These are phyloP conservation scores for Drosophila punjabiensis DNA, from an alignment of 1,140 invertebrate genomes.

Conservation along the genomic window DNA sequence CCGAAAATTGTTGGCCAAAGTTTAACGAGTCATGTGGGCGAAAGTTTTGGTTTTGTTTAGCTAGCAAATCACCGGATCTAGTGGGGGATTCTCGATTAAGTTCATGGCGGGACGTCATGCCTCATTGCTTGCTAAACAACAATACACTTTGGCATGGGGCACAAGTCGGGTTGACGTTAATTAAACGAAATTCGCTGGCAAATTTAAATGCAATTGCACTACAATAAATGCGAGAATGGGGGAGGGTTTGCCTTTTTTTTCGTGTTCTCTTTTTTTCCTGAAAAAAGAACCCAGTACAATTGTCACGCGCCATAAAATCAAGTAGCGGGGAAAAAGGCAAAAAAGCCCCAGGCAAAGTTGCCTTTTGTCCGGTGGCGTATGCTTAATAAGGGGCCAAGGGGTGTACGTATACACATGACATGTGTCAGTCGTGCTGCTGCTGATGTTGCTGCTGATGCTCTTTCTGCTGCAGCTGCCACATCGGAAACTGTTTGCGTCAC, in stretches of 20 bases:
- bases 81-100: conserved; percentile 7
- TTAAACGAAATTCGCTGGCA: conserved; percentile 78
- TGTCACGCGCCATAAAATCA: conserved; percentile 82
- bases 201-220: conserved; percentile 81
- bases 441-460: conserved; percentile 30
- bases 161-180: conserved; percentile 60
- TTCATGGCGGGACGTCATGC: conserved; percentile 59
- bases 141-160: conserved; percentile 45
- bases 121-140: conserved; percentile 60
- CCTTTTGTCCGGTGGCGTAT: conserved; percentile 62
- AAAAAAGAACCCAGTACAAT: conserved; percentile 55
- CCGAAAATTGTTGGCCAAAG: conserved; percentile 59
- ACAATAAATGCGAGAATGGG: conserved; percentile 62
- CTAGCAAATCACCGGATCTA: conserved; percentile 18
- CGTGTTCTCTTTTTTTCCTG: not conserved
- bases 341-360: conserved; percentile 30
- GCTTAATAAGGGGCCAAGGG: conserved; percentile 47
- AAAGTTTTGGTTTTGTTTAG: conserved; percentile 44
- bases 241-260: not conserved
- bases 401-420: conserved; percentile 30
- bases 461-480: conserved; percentile 36
- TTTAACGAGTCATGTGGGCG: conserved; percentile 29
- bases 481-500: conserved; percentile 62
- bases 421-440: conserved; percentile 59
- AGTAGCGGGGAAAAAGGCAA: conserved; percentile 47